Evolutionary conservation across 2,113 vertebrate genomes (phyloP), one percentile per base, ranked within the genome.

Genomic region (Galeopterus variegatus): DNA sequence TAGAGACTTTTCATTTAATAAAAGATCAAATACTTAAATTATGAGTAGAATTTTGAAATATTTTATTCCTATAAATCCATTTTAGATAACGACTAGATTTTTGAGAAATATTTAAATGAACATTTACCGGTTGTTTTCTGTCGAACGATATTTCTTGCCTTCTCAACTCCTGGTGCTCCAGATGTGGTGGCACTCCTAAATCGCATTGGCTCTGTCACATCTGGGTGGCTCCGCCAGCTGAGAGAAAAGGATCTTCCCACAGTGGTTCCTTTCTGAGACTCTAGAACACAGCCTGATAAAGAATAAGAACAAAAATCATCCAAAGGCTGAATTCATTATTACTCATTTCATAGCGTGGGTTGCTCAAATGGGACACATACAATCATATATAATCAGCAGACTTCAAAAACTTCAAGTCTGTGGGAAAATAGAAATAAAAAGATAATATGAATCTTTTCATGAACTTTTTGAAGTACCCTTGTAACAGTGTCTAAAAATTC

Each of bases 101-200:
- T 62, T 69, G 56, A 88, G 54, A 62, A 91, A 56, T 26, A 94
- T 19, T 62, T 79, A 83, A 87, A 88, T 77, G 54, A 48, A 62
- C 2, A 13, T 48, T 97, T 97, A 99, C 99, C 99, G 84, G 99
- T 99, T 88, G 99, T 99, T 98, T 99, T 99, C 97, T 99, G 99
- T 54, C 99, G 99, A 92, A 99, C 99, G 1, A 98, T 99, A 98
- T 99, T 99, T 76, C 99, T 99, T 26, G 99, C 99, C 92, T 99
- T 99, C 97, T 99, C 99, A 56, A 99, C 99, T 76, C 99, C 99
- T 0, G 99, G 99, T 17, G 99, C 99, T 96, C 99, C 99, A 14
- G 99, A 99, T 1, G 99, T 99, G 8, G 99, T 99, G 76, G 99
- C 99, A 26, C 99, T 99, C 95, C 99, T 98, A 90, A 99, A 99